These are phyloP conservation scores for Menidia beryllina DNA, from an alignment of 2,113 vertebrate genomes.

Conservation along the genomic window DNA sequence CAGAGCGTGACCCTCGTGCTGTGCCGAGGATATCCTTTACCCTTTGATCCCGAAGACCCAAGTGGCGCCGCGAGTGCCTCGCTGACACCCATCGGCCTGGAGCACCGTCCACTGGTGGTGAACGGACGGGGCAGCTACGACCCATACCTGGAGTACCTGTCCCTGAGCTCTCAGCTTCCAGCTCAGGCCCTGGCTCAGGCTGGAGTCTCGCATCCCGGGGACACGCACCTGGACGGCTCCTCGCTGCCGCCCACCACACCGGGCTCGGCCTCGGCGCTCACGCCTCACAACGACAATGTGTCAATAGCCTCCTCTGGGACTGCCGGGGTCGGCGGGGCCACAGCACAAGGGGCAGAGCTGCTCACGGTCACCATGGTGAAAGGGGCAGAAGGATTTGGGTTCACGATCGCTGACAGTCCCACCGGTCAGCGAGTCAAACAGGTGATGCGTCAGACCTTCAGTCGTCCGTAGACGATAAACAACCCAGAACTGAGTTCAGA, in stretches of 20 bases:
- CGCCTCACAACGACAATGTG: conserved; percentile 92
- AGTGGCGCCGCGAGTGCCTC: conserved; percentile 82
- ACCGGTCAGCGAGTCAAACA: conserved; percentile 98
- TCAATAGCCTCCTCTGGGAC: conserved; percentile 97
- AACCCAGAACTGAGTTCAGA: background rate
- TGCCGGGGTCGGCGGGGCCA: conserved; percentile 77
- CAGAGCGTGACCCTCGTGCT: conserved; percentile 98
- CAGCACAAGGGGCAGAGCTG: conserved; percentile 87
- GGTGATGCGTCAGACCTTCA: conserved; percentile 49
- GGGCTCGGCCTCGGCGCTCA: conserved; percentile 75
- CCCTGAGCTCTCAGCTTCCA: conserved; percentile 94
- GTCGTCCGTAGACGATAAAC: background rate
- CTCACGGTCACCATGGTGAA: conserved; percentile 99
- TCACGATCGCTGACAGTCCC: conserved; percentile 98
- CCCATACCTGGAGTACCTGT: conserved; percentile 98
- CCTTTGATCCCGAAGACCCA: conserved; percentile 98
- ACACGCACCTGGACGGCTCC: conserved; percentile 93
- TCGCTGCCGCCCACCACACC: conserved; percentile 88
- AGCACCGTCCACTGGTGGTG: conserved; percentile 92
- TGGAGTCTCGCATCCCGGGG: conserved; percentile 88
- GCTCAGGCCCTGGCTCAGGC: conserved; percentile 88
- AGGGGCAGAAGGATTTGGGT: conserved; percentile 97
- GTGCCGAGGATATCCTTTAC: conserved; percentile 97
- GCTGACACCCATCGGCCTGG: conserved; percentile 93
- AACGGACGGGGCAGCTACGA: conserved; percentile 97